These are phyloP conservation scores for Microtus montanus DNA, from an alignment of 2,113 vertebrate genomes.

Conservation along the genomic window DNA sequence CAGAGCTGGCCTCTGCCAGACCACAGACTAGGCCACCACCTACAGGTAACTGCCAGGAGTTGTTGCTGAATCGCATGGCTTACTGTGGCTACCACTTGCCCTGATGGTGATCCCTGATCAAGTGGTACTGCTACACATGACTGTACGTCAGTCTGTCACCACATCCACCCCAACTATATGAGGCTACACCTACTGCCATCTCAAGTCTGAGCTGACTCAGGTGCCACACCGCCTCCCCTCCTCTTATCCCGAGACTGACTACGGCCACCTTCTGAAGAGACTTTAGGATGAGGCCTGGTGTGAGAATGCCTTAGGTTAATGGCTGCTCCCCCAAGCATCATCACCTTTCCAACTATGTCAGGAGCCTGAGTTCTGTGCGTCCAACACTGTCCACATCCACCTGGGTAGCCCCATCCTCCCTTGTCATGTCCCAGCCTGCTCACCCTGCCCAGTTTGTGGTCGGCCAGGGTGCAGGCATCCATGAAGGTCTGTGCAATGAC, in stretches of 20 bases:
- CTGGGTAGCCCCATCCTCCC: not conserved
- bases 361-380: not conserved
- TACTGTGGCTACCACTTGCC: not conserved
- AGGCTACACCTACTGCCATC: not conserved
- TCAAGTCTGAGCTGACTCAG: not conserved
- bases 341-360: not conserved
- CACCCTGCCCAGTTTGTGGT: slow-evolving; percentile 98
- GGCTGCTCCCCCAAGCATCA: too few species aligned
- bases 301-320: not conserved
- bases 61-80: too few species aligned
- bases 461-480: slow-evolving; percentile 98
- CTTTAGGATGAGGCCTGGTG: not conserved
- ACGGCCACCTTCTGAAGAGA: not conserved
- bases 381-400: not conserved
- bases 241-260: not conserved
- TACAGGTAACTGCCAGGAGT: not conserved
- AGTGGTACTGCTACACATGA: not conserved
- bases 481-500: slow-evolving; percentile 99
- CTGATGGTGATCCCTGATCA: not conserved
- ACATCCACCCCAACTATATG: not conserved
- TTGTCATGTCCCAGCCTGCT: slow-evolving; percentile 51
- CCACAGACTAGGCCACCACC: not conserved
- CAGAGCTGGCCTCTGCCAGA: not conserved
- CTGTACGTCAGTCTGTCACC: not conserved
- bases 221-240: not conserved